Conservation (phyloP, 2,888 invertebrate species). For the Notocelia uddmanniana region DNA sequence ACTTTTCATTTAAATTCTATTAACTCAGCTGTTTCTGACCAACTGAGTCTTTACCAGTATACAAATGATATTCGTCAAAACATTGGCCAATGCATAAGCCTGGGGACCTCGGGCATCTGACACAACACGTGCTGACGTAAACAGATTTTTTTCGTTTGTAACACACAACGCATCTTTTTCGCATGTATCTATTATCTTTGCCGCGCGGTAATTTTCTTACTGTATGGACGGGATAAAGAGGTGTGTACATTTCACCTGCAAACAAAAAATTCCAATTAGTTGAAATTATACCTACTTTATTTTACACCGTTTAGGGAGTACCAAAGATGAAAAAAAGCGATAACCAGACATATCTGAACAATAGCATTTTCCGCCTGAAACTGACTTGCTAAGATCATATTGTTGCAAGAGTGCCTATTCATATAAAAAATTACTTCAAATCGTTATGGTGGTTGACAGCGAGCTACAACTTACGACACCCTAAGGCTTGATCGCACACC, state of each 20-base stretch:
- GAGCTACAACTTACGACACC: too few relatives aligned
- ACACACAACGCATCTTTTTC: constrained; percentile 17
- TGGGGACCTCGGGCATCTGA: constrained; percentile 15
- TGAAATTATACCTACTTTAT: not conserved
- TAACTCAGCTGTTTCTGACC: not conserved
- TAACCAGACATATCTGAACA: too few relatives aligned
- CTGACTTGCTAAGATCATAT: too few relatives aligned
- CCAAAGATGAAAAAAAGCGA: not conserved
- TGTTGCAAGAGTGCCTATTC: too few relatives aligned
- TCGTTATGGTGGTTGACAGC: too few relatives aligned
- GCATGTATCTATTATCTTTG: not conserved
- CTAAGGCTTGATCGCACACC: too few relatives aligned
- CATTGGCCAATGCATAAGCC: constrained; percentile 16
- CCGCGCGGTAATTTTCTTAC: constrained; percentile 15
- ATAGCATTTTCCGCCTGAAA: too few relatives aligned
- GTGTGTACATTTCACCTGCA: not conserved
- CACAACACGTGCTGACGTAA: constrained; percentile 14
- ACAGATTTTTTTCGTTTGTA: constrained; percentile 15
- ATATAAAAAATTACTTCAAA: too few relatives aligned
- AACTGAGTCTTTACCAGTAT: not conserved
- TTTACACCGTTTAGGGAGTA: not conserved
- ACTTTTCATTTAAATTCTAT: not conserved
- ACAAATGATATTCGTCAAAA: constrained; percentile 12
- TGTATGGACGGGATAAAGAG: not conserved
- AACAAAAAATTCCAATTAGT: not conserved